These are phyloP conservation scores for Helobdella robusta DNA, from an alignment of 2,888 invertebrate genomes.

Conservation along the genomic window DNA sequence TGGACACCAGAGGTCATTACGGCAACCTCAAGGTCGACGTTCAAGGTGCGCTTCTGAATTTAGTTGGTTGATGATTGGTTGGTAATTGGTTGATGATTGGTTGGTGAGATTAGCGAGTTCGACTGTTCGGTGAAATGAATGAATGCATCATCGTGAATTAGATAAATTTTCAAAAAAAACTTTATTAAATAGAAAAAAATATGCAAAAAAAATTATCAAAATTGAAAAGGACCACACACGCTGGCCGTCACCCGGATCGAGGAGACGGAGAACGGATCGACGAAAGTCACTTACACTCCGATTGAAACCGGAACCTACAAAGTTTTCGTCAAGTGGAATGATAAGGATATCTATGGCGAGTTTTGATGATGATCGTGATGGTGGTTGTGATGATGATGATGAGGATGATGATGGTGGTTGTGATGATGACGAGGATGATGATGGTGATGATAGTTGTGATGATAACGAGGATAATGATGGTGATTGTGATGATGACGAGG, in stretches of 20 bases:
- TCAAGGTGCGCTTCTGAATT: conserved; percentile 43
- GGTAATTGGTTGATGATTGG: no score
- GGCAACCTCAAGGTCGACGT: conserved; percentile 54
- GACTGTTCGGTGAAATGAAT: no score
- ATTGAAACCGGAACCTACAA: conserved; percentile 81
- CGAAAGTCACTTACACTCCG: conserved; percentile 79
- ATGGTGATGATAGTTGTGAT: no score
- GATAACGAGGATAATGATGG: no score
- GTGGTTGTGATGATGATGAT: no score
- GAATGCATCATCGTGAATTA: neutral
- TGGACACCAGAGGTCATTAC: conserved; percentile 50
- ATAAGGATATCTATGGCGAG: conserved; percentile 52
- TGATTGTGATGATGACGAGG: no score
- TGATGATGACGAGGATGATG: no score
- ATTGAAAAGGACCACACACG: conserved; percentile 56
- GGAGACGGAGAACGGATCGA: conserved; percentile 57
- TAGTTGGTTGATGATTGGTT: no score
- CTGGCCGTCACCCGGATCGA: conserved; percentile 53
- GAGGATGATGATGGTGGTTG: no score
- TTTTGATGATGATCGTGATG: neutral
- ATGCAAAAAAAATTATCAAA: neutral
- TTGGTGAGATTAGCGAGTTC: neutral
- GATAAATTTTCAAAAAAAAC: neutral
- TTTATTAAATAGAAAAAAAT: neutral
- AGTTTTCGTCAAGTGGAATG: conserved; percentile 65